Base-by-base conservation (phyloP, 1,140 invertebrate genomes). In the Leptinotarsa undecemlineata region DNA sequence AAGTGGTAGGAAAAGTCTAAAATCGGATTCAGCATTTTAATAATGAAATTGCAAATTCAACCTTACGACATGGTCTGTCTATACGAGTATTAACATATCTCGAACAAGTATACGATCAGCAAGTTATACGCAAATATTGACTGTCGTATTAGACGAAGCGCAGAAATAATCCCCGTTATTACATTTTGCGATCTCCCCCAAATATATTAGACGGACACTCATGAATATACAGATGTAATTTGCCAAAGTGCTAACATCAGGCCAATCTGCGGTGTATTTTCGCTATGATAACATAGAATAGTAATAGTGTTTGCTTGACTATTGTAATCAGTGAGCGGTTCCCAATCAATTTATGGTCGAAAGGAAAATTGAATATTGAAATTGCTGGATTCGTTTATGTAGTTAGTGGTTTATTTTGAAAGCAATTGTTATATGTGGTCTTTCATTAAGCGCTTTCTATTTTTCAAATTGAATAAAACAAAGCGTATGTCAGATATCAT, bases 211-310 rank as follows among this genome's bases (percentile, higher is more conserved):
- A 72, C 62, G 72, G 72, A 67, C 72, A 73, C 74, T 75, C 74
- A 75, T 75, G 74, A 75, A 75, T 75, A 75, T 71, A 75, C 74
- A 71, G 74, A 75, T 75, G 74, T 75, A 75, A 75, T 75, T 71
- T 75, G 57, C 60, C 51, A 75, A 72, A 75, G 74, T 75, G 74
- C 74, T 47, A 62, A 70, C 68, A 75, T 75, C 68, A 23, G 33
- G 51, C 70, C 70, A 71, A 61, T 71, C 70, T 71, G 70, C 51
- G 70, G 70, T 62, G 51, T 20, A 71, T 71, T 71, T 48, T 61
- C 70, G 57, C 48, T 71, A 71, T 71, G 42, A 71, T 71, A 71
- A 71, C 57, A 71, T 42, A 26, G 70, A 71, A 71, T 71, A 63
- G 23, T 60, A 71, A 71, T 71, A 71, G 51, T 60, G 68, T 71